Evolutionary conservation across 2,888 invertebrate genomes (phyloP), one percentile per base, ranked within the genome.

Genomic region (Carabus problematicus): DNA sequence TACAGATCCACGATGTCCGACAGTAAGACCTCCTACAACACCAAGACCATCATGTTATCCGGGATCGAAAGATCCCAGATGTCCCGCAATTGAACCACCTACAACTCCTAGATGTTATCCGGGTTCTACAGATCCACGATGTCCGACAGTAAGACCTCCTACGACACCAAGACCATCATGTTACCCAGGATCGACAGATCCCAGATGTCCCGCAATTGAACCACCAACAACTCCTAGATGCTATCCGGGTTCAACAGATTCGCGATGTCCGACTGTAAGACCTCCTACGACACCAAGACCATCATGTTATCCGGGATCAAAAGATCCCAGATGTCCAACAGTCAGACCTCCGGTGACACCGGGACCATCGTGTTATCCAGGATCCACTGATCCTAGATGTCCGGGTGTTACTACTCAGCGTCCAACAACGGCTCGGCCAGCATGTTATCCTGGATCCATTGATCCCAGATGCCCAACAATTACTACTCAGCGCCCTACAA

Each of bases 31-130:
- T n/a, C n/a, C n/a, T n/a, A n/a, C 72, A 19, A 69, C 71, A 42
- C 40, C 29, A 18, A 12, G 12, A 55, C 52, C 79, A 3, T 73
- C 73, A 1, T 79, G 79, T 67, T 78, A 76, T 56, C 80, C 81
- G 1, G 81, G 82, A 0, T 75, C 74, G 3, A 74, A 71, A 0
- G 80, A 81, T 55, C 77, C 79, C 2, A 72, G 79, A 14, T 80
- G 81, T 47, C 75, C 74, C 7, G 71, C 52, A 49, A 70, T 73
- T 1, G 64, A 67, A 59, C 47, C 66, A 39, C 52, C 56, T 7
- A 40, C 42, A 3, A 41, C 43, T 41, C 56, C 3, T 39, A 74
- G 59, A 3, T 68, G 49, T 71, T 75, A 72, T 60, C 80, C 80
- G 0, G 80, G 81, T 3, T 75, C 74, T 1, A 72, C 58, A 8